These are phyloP conservation scores for Stenoptilia bipunctidactyla DNA, from an alignment of 2,888 invertebrate species.

Conservation along the genomic window DNA sequence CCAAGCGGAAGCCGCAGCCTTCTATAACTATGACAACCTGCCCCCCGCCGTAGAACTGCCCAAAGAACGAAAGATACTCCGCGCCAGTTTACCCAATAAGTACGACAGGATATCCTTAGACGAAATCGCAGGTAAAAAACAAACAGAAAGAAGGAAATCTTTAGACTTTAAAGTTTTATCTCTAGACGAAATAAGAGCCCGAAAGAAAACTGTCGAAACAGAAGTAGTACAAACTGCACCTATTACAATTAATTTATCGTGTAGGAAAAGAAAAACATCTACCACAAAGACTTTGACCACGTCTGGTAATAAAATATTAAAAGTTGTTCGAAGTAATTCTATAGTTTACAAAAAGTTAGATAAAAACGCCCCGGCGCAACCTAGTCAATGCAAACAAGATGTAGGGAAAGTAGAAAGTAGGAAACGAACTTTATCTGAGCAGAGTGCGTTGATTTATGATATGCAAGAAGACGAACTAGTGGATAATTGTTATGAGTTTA, in stretches of 20 bases:
- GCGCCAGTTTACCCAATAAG: conserved; percentile 36
- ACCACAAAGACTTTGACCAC: conserved; percentile 53
- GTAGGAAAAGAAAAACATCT: conserved; percentile 48
- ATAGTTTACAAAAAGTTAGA: conserved; percentile 57
- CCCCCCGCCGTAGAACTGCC: conserved; percentile 19
- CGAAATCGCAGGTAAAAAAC: conserved; percentile 53
- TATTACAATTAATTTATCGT: conserved; percentile 42
- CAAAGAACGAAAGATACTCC: conserved; percentile 34
- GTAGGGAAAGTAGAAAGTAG: conserved; percentile 30
- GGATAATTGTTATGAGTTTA: conserved; percentile 53
- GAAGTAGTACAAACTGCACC: conserved; percentile 28
- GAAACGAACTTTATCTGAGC: conserved; percentile 51
- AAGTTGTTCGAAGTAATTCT: conserved; percentile 57
- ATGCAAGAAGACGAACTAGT: conserved; percentile 46
- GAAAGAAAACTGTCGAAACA: conserved; percentile 34
- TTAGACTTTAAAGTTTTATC: conserved; percentile 62
- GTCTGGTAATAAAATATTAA: conserved; percentile 54
- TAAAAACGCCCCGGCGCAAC: conserved; percentile 23
- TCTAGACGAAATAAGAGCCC: conserved; percentile 62
- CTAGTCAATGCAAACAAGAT: conserved; percentile 27
- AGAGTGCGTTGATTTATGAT: conserved; percentile 38
- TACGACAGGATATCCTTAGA: conserved; percentile 66
- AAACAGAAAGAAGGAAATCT: conserved; percentile 27
- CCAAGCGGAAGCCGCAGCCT: conserved; percentile 80
- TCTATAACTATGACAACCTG: conserved; percentile 73